Base-by-base conservation (phyloP, 1,140 invertebrate species). In the Antheraea pernyi region DNA sequence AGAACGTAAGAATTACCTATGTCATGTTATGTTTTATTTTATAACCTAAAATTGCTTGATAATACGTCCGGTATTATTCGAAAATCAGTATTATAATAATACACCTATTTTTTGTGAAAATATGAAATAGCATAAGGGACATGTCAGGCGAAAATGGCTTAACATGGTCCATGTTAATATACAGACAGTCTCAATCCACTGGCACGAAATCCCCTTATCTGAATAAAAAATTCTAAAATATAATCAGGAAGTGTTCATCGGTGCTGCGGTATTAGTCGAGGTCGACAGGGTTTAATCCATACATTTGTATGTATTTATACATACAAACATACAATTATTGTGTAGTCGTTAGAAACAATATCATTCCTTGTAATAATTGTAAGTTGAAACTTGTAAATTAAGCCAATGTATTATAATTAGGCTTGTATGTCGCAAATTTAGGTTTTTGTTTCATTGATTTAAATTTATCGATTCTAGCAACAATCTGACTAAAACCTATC, bases 241-340 rank as follows among this genome's bases (percentile, higher is more conserved):
- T 71, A 71, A 76, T 75, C 72, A 68, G 75, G 73, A 81, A 79
- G 83, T 87, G 83, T 87, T 83, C 79, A 86, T 77, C 78, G 87
- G 85, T 89, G 87, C 85, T 88, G 79, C 79, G 68, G 80, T 83
- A 81, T 81, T 81, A 39, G 69, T 81, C 71, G 72, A 76, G 75
- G 79, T 67, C 71, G 80, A 86, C 85, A 86, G 85, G 87, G 87
- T 88, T 78, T 67, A 63, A 67, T 70, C 75, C 70, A 74, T 86
- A 85, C 86, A 85, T 85, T 85, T 82, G 80, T 85, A 85, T 77
- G 62, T 66, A 68, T 78, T 42, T 71, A 76, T 82, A 75, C 79
- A 79, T 75, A 70, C 69, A 65, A 53, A 75, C 79, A 79, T 75
- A 70, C 69, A 65, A 53, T 68, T 72, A 48, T 72, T 70, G 65